Conservation (phyloP, 92 coral and sea anemone genomes). For the Umimayanthus kanabou region DNA sequence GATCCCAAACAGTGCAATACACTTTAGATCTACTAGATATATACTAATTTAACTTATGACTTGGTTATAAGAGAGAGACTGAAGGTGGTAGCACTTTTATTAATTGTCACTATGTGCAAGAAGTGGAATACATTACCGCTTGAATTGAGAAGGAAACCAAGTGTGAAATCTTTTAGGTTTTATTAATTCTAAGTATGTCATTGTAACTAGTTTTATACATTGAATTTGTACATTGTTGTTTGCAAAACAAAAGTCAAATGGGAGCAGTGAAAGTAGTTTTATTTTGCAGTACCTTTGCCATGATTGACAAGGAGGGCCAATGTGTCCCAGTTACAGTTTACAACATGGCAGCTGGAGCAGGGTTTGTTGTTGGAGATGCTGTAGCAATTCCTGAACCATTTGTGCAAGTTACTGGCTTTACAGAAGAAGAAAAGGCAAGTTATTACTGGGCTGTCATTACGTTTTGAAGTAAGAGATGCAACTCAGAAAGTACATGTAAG, state of each 20-base stretch:
- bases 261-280: neutral
- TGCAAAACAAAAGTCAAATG: neutral
- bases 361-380: constrained; percentile 91
- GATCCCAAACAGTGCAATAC: too few relatives aligned
- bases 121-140: too few relatives aligned
- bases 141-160: too few relatives aligned
- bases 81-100: too few relatives aligned
- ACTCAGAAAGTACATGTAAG: neutral
- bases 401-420: constrained; percentile 84
- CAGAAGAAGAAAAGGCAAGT: constrained; percentile 74
- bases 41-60: too few relatives aligned
- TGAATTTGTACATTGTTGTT: too few relatives aligned
- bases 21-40: too few relatives aligned
- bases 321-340: constrained; percentile 91
- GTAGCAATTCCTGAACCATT: constrained; percentile 97
- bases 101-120: too few relatives aligned
- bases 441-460: neutral
- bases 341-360: constrained; percentile 83
- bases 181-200: too few relatives aligned
- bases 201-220: too few relatives aligned
- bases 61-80: too few relatives aligned
- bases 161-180: too few relatives aligned
- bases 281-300: constrained; percentile 77
- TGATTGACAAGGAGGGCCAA: constrained; percentile 78
- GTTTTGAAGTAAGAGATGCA: neutral